phyloP scores from a whole-genome alignment of 2,888 invertebrate species.

The Meganola albula region DNA sequence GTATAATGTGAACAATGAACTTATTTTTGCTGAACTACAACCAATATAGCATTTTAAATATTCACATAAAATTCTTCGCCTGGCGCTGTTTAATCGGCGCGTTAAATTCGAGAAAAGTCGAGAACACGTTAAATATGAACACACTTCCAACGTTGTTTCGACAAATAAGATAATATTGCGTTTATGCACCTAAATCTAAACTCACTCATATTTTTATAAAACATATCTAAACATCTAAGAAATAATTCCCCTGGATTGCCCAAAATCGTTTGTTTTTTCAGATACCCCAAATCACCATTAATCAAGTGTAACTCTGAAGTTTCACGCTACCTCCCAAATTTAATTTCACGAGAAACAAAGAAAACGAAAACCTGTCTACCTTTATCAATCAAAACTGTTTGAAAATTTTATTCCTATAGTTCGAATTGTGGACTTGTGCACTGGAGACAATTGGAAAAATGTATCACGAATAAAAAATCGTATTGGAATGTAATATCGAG shows the following conservation, averaged over 20 bases:
- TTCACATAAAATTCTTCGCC: conserved; percentile 72
- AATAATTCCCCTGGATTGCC: conserved; percentile 44
- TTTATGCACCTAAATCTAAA: conserved; percentile 64
- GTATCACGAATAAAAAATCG: conserved; percentile 75
- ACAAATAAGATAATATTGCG: conserved; percentile 69
- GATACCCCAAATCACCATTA: conserved; percentile 63
- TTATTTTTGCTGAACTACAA: conserved; percentile 60
- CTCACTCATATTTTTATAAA: conserved; percentile 46
- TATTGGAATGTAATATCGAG: conserved; percentile 74
- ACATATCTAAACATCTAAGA: conserved; percentile 30
- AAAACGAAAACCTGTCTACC: conserved; percentile 75
- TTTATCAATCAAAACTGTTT: conserved; percentile 77
- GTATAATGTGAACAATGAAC: conserved; percentile 47
- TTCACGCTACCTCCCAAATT: conserved; percentile 68
- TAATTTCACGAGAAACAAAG: conserved; percentile 75
- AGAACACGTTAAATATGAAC: conserved; percentile 76
- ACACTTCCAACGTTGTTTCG: conserved; percentile 62
- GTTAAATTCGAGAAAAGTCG: conserved; percentile 75
- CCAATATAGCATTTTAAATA: conserved; percentile 75
- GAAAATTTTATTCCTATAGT: conserved; percentile 75
- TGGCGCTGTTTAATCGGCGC: conserved; percentile 72
- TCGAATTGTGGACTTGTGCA: conserved; percentile 59
- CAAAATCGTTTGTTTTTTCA: conserved; percentile 56
- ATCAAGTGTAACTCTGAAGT: conserved; percentile 70
- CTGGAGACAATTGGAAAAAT: conserved; percentile 73